Evolutionary conservation across 2,888 invertebrate genomes (phyloP).

Genomic region (Nemurella pictetii): DNA sequence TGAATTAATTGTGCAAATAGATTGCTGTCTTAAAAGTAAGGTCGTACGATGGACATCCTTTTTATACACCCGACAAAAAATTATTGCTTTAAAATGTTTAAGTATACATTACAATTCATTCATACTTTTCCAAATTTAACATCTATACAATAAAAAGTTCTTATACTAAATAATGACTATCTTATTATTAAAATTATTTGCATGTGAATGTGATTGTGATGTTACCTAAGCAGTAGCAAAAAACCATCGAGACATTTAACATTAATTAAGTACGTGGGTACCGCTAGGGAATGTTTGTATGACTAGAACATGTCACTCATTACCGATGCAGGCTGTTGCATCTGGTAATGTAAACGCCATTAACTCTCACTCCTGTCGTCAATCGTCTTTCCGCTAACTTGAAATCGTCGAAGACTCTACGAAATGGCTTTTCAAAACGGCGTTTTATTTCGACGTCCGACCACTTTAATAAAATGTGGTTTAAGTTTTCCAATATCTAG

Average conservation of each 20-base stretch:
- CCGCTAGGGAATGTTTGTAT: slow-evolving; percentile 3
- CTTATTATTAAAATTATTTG: background rate
- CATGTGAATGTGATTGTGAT: background rate
- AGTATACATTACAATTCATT: background rate
- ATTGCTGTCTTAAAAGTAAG: background rate
- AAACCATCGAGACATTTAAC: background rate
- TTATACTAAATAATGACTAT: background rate
- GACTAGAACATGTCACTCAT: slow-evolving; percentile 23
- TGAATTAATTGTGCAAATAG: background rate
- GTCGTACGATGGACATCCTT: background rate
- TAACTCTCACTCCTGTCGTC: background rate
- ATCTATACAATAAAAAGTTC: background rate
- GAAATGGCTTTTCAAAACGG: background rate
- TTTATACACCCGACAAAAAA: background rate
- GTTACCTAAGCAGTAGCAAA: background rate
- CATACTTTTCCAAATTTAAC: slow-evolving; percentile 10
- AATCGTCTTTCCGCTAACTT: background rate
- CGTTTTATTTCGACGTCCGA: slow-evolving; percentile 13
- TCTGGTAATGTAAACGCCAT: background rate
- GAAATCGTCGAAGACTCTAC: background rate
- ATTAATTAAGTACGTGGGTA: background rate
- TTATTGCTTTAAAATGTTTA: background rate
- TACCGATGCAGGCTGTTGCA: background rate
- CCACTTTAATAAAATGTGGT: slow-evolving; percentile 33
- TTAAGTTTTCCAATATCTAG: slow-evolving; percentile 30